phyloP scores from a whole-genome alignment of 2,888 invertebrate genomes.

The Nasonia oneida region DNA sequence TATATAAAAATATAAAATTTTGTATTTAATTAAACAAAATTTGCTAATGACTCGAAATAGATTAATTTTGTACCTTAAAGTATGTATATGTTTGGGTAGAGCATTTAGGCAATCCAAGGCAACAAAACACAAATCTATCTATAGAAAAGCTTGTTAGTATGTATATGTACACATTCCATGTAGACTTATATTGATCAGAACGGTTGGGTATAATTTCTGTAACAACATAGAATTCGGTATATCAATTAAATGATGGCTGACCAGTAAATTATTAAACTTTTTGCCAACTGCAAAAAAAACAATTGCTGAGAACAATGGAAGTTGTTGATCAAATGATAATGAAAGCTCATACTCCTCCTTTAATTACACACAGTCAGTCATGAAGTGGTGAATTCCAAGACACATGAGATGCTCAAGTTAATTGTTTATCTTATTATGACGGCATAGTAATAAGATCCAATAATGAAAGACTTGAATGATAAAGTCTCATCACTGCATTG shows the following conservation, averaged over 20 bases:
- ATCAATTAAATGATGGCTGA: not conserved
- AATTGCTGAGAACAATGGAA: not conserved
- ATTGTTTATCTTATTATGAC: not conserved
- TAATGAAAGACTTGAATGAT: constrained; percentile 10
- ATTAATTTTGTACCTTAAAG: not conserved
- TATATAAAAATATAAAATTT: too few relatives aligned
- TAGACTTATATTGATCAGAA: constrained; percentile 8
- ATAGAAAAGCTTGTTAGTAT: not conserved
- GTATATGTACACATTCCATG: not conserved
- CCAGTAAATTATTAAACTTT: not conserved
- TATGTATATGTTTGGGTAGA: not conserved
- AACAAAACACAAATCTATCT: not conserved
- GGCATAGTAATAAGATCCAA: constrained; percentile 27
- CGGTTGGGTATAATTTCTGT: not conserved
- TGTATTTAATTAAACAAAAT: too few relatives aligned
- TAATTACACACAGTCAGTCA: not conserved
- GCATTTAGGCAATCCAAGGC: not conserved
- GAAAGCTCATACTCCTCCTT: not conserved
- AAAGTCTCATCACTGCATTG: not conserved
- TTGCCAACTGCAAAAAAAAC: not conserved
- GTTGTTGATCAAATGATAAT: not conserved
- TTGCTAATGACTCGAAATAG: not conserved
- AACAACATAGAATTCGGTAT: too few relatives aligned
- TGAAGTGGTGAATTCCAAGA: constrained; percentile 14
- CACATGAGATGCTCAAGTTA: constrained; percentile 1